Evolutionary conservation across 37 sponge, comb jelly and placozoan species (phyloP).

Genomic region (Oopsacas minuta): DNA sequence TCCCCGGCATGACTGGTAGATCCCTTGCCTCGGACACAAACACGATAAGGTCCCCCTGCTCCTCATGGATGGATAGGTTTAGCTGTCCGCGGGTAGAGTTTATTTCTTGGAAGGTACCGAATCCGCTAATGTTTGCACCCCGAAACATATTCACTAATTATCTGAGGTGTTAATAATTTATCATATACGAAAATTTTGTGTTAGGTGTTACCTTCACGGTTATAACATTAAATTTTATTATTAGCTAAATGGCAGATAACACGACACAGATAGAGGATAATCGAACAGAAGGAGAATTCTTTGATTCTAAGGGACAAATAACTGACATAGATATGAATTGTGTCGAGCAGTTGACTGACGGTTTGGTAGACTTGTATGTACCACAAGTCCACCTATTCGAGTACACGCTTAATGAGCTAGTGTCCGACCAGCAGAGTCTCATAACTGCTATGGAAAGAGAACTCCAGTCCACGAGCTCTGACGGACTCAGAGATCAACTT

Average conservation of each 20-base stretch:
- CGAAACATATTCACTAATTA: constrained; percentile 9
- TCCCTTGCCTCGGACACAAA: background rate
- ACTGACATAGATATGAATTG: background rate
- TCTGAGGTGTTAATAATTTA: no score
- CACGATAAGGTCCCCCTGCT: constrained; percentile 9
- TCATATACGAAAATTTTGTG: no score
- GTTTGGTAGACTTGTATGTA: background rate
- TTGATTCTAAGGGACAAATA: background rate
- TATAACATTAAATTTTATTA: no score
- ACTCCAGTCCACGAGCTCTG: background rate
- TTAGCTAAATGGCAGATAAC: constrained; percentile 9
- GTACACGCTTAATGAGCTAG: constrained; percentile 15
- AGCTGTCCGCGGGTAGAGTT: constrained; percentile 7
- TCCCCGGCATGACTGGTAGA: background rate
- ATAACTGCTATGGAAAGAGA: background rate
- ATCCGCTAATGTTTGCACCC: constrained; percentile 6
- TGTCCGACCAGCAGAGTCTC: background rate
- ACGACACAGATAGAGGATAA: background rate
- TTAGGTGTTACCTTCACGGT: no score
- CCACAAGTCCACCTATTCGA: constrained; percentile 1
- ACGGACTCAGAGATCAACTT: background rate
- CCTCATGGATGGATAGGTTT: constrained; percentile 11
- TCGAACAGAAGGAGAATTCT: background rate
- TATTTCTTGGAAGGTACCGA: background rate
- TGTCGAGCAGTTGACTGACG: constrained; percentile 10